Evolutionary conservation across 2,797 vertebrate genomes (phyloP).

Genomic region (Bradypodion pumilum): DNA sequence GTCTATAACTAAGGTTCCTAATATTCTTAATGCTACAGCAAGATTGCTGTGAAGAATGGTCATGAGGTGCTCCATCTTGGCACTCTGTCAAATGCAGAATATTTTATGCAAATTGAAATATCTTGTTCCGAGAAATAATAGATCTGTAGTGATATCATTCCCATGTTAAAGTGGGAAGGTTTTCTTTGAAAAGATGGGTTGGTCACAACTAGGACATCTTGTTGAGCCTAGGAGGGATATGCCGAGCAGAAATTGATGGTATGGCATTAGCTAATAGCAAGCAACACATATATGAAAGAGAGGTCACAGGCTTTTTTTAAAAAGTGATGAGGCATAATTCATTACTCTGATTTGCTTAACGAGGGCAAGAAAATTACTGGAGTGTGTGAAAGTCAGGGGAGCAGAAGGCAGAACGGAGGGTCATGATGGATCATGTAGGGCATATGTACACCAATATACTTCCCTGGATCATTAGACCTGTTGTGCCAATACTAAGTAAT

Average conservation of each 20-base stretch:
- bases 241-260: conserved; percentile 74
- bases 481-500: background rate
- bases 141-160: conserved; percentile 75
- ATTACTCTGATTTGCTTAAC: conserved; percentile 71
- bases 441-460: background rate
- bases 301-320: conserved; percentile 58
- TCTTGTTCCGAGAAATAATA: conserved; percentile 82
- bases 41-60: conserved; percentile 66
- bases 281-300: conserved; percentile 44
- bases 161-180: conserved; percentile 68
- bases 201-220: conserved; percentile 65
- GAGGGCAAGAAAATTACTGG: conserved; percentile 55
- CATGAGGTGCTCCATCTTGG: conserved; percentile 73
- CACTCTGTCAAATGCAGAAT: conserved; percentile 76
- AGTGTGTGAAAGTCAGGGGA: conserved; percentile 45
- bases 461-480: background rate
- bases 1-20: conserved; percentile 53
- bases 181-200: conserved; percentile 74
- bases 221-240: conserved; percentile 62
- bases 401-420: conserved; percentile 45
- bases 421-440: background rate
- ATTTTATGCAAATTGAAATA: conserved; percentile 81
- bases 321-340: conserved; percentile 62
- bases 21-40: conserved; percentile 58
- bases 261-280: conserved; percentile 77